Percentiles rank a stretch among this genome's conserved stretches.
These are phyloP conservation scores for Encarsia formosa DNA, from an alignment of 2,888 invertebrate species.

Conservation along the genomic window DNA sequence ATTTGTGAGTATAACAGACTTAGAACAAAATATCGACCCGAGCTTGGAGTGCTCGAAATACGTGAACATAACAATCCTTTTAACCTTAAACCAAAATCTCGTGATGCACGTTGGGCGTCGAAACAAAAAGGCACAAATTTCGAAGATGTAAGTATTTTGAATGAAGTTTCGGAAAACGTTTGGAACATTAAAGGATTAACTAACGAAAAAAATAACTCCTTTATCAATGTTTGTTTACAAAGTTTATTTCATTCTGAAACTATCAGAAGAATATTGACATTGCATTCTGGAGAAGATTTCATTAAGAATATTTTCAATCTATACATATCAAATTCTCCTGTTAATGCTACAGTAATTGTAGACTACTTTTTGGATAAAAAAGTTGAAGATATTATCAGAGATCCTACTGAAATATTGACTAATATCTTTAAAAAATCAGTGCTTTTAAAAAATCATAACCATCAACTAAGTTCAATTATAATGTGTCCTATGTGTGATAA, in stretches of 20 bases:
- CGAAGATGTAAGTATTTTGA: neutral
- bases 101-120: neutral
- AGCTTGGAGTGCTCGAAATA: neutral
- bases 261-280: neutral
- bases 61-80: neutral
- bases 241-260: neutral
- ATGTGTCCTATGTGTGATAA: too few relatives aligned
- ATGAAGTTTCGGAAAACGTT: too few relatives aligned
- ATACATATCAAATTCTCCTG: neutral
- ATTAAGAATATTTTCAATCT: neutral
- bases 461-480: too few relatives aligned
- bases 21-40: slow-evolving; percentile 21
- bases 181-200: too few relatives aligned
- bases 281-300: neutral
- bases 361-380: too few relatives aligned
- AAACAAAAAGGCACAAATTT: neutral
- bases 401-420: too few relatives aligned
- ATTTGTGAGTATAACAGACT: slow-evolving; percentile 29
- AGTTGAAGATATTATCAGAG: too few relatives aligned
- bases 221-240: neutral
- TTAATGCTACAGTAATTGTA: neutral
- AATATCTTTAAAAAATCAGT: too few relatives aligned
- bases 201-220: too few relatives aligned
- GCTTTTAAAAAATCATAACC: too few relatives aligned
- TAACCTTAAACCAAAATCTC: neutral